Conservation (phyloP, 2,113 vertebrate genomes). For the Eonycteris spelaea region DNA sequence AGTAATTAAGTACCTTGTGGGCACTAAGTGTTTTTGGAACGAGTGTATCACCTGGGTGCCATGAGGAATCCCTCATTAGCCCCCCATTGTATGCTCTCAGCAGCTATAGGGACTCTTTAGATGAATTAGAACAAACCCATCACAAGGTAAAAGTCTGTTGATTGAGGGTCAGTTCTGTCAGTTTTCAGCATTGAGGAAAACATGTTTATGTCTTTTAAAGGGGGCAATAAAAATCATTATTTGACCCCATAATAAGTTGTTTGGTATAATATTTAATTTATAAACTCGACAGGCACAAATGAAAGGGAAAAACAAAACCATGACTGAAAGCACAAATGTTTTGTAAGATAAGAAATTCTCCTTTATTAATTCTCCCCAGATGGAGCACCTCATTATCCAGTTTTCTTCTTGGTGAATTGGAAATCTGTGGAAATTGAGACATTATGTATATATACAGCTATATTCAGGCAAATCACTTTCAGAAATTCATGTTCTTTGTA, state of each 20-base stretch:
- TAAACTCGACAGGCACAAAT: background rate
- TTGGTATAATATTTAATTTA: background rate
- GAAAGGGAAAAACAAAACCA: background rate
- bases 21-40: background rate
- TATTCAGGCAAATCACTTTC: background rate
- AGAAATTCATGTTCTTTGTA: background rate
- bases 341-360: background rate
- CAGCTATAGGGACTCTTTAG: background rate
- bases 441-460: background rate
- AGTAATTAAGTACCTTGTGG: constrained; percentile 23
- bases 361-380: background rate
- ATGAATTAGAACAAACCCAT: background rate
- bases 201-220: background rate
- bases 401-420: background rate
- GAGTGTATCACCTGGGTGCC: background rate
- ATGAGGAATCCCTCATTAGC: background rate
- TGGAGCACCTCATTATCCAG: background rate
- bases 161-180: background rate
- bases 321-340: background rate
- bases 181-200: background rate
- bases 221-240: background rate
- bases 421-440: background rate
- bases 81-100: background rate
- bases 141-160: background rate
- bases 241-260: background rate